Percentiles rank a stretch among this genome's conserved stretches.
Conservation (phyloP, 2,888 invertebrate species). For the Parelbella ahira region DNA sequence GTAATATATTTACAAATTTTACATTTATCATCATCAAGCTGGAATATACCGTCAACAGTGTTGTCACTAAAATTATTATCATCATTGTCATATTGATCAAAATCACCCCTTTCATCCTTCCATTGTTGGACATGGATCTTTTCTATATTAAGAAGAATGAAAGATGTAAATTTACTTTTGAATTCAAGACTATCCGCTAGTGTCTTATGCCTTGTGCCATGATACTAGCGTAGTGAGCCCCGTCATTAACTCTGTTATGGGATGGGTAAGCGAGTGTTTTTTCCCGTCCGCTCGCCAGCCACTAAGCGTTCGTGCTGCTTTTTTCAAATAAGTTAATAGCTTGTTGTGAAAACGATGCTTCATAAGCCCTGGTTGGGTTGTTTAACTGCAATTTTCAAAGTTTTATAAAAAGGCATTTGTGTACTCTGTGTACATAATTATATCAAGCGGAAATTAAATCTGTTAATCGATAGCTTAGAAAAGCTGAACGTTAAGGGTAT, state of each 20-base stretch:
- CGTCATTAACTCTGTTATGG: constrained; percentile 58
- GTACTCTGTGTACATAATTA: no score
- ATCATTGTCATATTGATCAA: no score
- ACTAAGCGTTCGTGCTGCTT: constrained; percentile 43
- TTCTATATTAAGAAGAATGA: not conserved
- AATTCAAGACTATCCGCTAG: not conserved
- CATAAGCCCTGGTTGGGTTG: constrained; percentile 12
- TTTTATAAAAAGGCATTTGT: no score
- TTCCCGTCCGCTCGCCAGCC: constrained; percentile 42
- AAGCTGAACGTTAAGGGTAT: no score
- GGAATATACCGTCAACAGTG: no score
- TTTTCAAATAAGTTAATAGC: constrained; percentile 46
- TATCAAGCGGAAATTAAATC: no score
- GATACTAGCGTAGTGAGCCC: constrained; percentile 41
- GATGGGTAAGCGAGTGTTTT: constrained; percentile 48
- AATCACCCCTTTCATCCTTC: no score
- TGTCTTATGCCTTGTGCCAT: constrained; percentile 28
- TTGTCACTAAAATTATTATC: no score
- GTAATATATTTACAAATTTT: no score
- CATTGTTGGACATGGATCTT: no score
- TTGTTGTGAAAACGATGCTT: constrained; percentile 29
- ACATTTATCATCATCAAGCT: no score
- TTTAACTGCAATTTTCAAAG: constrained; percentile 7
- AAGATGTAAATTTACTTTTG: not conserved
- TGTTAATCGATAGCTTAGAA: no score